Percentiles rank a stretch among this genome's conserved stretches.
These are phyloP conservation scores for Copidosoma floridanum DNA, from an alignment of 1,140 invertebrate genomes.

Conservation along the genomic window DNA sequence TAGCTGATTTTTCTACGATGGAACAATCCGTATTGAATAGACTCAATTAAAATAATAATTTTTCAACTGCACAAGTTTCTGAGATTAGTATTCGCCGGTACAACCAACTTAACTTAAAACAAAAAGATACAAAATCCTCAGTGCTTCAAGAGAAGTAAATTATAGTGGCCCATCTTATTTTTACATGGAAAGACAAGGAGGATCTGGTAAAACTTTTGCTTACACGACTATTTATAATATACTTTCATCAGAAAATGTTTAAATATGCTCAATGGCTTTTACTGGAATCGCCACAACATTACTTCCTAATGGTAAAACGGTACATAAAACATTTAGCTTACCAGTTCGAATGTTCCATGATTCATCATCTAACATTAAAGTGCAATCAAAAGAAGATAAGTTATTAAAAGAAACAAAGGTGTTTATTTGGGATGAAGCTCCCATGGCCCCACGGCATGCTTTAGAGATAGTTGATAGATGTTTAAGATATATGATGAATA, in stretches of 20 bases:
- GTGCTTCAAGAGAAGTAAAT: not conserved
- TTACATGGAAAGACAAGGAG: constrained; percentile 26
- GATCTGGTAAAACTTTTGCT: constrained; percentile 27
- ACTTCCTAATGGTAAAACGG: constrained; percentile 27
- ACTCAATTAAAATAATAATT: not conserved
- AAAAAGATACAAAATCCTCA: not conserved
- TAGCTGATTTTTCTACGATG: not conserved
- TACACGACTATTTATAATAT: constrained; percentile 14
- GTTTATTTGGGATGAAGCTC: constrained; percentile 46
- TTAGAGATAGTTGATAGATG: constrained; percentile 38
- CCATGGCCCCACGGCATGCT: constrained; percentile 42
- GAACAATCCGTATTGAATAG: not conserved
- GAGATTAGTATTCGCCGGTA: not conserved
- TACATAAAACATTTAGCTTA: constrained; percentile 28
- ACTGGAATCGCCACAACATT: constrained; percentile 31
- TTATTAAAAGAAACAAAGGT: constrained; percentile 19
- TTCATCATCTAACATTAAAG: constrained; percentile 28
- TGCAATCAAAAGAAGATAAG: constrained; percentile 34
- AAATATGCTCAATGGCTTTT: constrained; percentile 22
- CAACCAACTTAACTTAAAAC: not conserved
- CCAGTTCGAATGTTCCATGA: not conserved
- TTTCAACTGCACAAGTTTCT: not conserved
- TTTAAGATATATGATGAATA: constrained; percentile 19
- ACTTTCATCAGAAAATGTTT: not conserved
- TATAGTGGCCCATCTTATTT: not conserved